Evolutionary conservation across 2,888 invertebrate species (phyloP).

Genomic region (Orthosia gracilis): DNA sequence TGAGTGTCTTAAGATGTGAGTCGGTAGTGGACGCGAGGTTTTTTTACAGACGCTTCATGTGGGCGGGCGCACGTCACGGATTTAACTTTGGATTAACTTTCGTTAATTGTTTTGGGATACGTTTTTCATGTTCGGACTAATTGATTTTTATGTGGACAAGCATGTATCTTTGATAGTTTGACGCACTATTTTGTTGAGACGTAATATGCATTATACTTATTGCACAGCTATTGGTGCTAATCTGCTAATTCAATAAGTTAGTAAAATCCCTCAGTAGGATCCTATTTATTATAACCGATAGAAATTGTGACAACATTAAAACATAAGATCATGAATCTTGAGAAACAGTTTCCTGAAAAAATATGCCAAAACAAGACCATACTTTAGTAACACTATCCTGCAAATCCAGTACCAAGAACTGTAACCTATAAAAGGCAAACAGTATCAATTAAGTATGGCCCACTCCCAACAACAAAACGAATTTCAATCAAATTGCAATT

Average conservation of each 20-base stretch:
- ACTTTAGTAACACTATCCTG: background rate
- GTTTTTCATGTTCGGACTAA: constrained; percentile 75
- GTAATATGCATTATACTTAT: background rate
- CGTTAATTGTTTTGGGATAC: constrained; percentile 86
- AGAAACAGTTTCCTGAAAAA: background rate
- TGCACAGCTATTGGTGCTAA: background rate
- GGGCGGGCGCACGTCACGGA: constrained; percentile 88
- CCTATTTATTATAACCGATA: background rate
- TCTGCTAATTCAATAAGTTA: background rate
- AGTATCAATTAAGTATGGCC: constrained; percentile 25
- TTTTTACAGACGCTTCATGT: constrained; percentile 81
- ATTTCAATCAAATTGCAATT: constrained; percentile 52
- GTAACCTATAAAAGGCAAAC: constrained; percentile 7
- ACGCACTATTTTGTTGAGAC: background rate
- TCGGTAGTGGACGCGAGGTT: constrained; percentile 79
- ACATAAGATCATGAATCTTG: too few species aligned
- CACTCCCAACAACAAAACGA: constrained; percentile 33
- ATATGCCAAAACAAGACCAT: background rate
- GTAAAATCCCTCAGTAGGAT: too few species aligned
- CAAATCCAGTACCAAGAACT: background rate
- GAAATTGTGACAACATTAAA: background rate
- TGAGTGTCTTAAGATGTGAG: constrained; percentile 69
- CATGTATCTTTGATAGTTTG: constrained; percentile 21
- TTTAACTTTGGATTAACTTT: constrained; percentile 84
- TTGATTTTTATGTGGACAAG: constrained; percentile 73